phyloP scores from a whole-genome alignment of 2,797 vertebrate species.

The Okamejei kenojei region DNA sequence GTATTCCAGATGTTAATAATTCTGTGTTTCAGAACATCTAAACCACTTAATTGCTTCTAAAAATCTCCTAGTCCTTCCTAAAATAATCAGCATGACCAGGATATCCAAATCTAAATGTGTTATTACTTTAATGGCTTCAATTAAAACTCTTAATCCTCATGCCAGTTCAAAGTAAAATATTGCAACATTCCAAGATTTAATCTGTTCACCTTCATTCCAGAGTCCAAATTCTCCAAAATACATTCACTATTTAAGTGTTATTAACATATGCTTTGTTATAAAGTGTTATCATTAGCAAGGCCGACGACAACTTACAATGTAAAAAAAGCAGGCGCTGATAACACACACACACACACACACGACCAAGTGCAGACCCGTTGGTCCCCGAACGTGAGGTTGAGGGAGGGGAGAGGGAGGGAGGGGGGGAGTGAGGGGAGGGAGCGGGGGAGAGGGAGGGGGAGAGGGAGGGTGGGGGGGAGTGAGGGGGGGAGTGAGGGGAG shows the following conservation, averaged over 20 bases:
- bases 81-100: background rate
- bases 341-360: too few species aligned
- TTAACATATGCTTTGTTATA: background rate
- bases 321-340: too few species aligned
- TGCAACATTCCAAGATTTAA: too few species aligned
- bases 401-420: too few species aligned
- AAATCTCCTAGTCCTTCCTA: background rate
- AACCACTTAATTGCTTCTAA: background rate
- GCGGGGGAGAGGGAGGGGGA: too few species aligned
- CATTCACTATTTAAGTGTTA: background rate
- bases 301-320: background rate
- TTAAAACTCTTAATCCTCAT: background rate
- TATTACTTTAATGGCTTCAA: background rate
- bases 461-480: too few species aligned
- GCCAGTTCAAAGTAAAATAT: background rate
- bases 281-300: background rate
- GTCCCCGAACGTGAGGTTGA: too few species aligned
- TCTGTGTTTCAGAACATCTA: background rate
- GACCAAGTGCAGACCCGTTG: too few species aligned
- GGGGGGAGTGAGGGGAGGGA: too few species aligned
- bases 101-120: background rate
- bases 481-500: too few species aligned
- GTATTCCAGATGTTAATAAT: background rate
- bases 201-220: background rate
- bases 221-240: background rate